These are phyloP conservation scores for Gallinago solitaria DNA, from an alignment of 2,797 vertebrate species.

Conservation along the genomic window DNA sequence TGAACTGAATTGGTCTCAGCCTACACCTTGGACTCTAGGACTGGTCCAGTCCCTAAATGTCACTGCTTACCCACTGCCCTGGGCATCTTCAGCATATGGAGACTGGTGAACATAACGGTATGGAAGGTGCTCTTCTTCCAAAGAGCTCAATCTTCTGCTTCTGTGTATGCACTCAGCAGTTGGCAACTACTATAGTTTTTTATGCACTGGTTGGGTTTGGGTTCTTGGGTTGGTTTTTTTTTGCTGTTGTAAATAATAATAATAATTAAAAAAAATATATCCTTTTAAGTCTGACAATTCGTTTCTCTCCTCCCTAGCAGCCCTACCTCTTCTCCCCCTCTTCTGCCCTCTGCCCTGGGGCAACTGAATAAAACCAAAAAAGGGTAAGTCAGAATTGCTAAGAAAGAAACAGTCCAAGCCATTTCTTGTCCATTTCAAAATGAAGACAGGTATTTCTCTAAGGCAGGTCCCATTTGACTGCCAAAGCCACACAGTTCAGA, in stretches of 20 bases:
- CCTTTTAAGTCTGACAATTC: background rate
- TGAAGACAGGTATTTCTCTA: background rate
- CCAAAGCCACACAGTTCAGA: background rate
- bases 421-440: background rate
- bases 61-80: background rate
- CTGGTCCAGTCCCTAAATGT: background rate
- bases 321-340: too few species aligned
- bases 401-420: background rate
- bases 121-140: background rate
- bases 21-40: background rate
- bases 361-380: background rate
- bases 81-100: accelerated
- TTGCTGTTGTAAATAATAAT: background rate
- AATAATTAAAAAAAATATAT: background rate
- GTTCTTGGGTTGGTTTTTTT: background rate
- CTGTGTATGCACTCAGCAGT: background rate
- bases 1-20: accelerated
- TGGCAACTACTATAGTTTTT: background rate
- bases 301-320: background rate
- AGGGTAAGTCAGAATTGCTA: background rate
- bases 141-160: background rate
- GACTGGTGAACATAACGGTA: background rate
- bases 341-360: background rate
- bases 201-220: background rate
- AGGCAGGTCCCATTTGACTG: background rate